Conservation (phyloP, 2,888 invertebrate species). For the Tinea semifulvella region DNA sequence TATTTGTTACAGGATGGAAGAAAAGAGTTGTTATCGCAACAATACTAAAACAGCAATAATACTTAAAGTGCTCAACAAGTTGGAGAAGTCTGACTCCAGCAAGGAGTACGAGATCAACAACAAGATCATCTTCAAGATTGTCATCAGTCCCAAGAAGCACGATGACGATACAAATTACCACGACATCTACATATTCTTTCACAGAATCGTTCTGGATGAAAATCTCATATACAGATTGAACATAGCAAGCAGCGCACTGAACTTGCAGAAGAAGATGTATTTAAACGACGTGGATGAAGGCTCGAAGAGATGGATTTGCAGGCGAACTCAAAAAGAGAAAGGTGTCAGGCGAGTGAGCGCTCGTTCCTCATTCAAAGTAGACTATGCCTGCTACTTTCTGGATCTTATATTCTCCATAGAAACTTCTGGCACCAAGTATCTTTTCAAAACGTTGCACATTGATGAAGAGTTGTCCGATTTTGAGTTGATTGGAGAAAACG, state of each 20-base stretch:
- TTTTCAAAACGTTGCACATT: not conserved
- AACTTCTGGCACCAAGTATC: not conserved
- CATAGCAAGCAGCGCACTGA: slow-evolving; percentile 4
- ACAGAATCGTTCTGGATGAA: not conserved
- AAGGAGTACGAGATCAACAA: slow-evolving; percentile 4
- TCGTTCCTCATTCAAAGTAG: not conserved
- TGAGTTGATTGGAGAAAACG: slow-evolving; percentile 1
- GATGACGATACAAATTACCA: slow-evolving; percentile 1
- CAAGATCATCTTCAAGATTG: slow-evolving; percentile 3
- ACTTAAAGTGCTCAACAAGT: not conserved
- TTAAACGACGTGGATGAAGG: not conserved
- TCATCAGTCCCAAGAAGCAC: not conserved
- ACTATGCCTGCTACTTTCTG: not conserved
- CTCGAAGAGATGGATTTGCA: not conserved
- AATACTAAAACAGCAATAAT: not conserved
- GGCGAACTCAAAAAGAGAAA: not conserved
- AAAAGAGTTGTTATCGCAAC: slow-evolving; percentile 1
- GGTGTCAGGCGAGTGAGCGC: not conserved
- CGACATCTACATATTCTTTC: slow-evolving; percentile 1
- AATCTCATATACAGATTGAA: not conserved
- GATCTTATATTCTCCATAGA: slow-evolving; percentile 3
- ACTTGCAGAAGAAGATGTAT: not conserved
- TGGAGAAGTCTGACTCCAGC: not conserved
- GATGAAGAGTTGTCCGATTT: slow-evolving; percentile 4
- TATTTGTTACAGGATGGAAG: slow-evolving; percentile 6